A percentile compares a stretch with the other conserved stretches of the same genome.
phyloP scores from a whole-genome alignment of 2,797 vertebrate genomes.

The Amazonetta brasiliensis region DNA sequence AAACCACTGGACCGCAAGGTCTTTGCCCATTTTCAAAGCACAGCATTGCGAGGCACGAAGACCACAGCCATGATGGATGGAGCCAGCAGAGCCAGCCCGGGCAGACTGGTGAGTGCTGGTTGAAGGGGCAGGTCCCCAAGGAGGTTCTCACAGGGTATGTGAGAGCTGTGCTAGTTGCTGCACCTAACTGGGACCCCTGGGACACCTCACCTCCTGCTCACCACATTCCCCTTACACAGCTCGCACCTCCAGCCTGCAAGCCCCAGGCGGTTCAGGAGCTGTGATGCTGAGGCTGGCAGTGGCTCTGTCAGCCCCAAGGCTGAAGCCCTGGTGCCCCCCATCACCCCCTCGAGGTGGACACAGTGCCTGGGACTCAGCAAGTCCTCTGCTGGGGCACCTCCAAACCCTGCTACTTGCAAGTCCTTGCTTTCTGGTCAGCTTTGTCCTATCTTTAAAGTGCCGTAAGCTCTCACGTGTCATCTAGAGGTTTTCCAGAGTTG shows the following conservation, averaged over 20 bases:
- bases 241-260: neutral
- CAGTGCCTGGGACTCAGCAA: neutral
- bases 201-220: neutral
- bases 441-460: neutral
- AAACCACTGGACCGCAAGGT: neutral
- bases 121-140: neutral
- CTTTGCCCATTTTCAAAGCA: neutral
- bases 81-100: neutral
- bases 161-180: neutral
- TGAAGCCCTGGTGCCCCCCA: neutral
- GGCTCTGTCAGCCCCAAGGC: neutral
- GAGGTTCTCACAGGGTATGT: fast-evolving
- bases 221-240: neutral
- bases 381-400: neutral
- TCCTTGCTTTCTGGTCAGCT: neutral
- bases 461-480: neutral
- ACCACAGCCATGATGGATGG: neutral
- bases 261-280: neutral
- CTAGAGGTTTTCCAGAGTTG: neutral
- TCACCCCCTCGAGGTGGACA: neutral
- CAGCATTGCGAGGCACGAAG: neutral
- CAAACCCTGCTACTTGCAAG: neutral
- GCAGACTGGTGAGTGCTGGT: neutral
- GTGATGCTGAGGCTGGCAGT: neutral
- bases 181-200: neutral